A percentile compares a stretch with the other conserved stretches of the same genome.
Evolutionary conservation across 2,113 vertebrate genomes (phyloP).

Genomic region (Alethe diademata): DNA sequence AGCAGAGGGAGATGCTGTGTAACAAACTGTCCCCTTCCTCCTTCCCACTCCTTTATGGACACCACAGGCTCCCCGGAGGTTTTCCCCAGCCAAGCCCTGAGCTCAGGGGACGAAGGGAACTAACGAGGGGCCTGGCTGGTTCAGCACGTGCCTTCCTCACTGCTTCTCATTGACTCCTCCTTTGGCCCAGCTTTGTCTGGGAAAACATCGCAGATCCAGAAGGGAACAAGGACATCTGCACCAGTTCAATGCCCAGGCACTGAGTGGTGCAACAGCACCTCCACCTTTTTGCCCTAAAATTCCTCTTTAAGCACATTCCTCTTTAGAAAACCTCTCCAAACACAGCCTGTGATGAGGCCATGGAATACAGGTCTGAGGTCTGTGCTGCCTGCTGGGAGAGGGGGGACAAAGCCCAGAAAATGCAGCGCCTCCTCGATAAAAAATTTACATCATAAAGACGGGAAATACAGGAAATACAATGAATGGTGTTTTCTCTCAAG

Average conservation of each 20-base stretch:
- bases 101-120: background rate
- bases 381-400: background rate
- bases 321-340: background rate
- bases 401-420: background rate
- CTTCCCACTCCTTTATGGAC: background rate
- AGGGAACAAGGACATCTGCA: background rate
- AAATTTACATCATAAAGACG: background rate
- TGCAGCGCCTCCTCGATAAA: background rate
- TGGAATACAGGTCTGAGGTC: background rate
- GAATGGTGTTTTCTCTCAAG: background rate
- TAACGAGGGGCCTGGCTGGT: background rate
- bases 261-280: background rate
- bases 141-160: background rate
- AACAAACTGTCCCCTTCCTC: background rate
- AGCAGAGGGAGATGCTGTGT: background rate
- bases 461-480: background rate
- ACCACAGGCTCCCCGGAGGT: background rate
- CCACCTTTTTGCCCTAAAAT: background rate
- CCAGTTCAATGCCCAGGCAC: background rate
- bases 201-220: background rate
- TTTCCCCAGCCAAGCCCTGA: background rate
- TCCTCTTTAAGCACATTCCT: background rate
- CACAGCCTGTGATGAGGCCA: too few relatives aligned
- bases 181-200: background rate
- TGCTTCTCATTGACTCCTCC: background rate